Evolutionary conservation across 2,113 vertebrate genomes (phyloP).

Genomic region (Mormyrus iriodes): DNA sequence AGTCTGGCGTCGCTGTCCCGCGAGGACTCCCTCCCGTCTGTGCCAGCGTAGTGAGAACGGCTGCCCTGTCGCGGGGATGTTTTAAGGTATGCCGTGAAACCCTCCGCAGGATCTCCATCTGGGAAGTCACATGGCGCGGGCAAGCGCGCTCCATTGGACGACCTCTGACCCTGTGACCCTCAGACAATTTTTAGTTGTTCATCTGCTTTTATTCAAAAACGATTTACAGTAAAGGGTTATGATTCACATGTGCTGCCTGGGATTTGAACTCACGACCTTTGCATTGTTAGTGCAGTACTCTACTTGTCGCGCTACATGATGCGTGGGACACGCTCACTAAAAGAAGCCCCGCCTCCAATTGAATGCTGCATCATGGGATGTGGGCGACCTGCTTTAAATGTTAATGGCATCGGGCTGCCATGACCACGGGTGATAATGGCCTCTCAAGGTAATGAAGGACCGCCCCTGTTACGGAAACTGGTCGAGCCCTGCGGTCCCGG

Average conservation of each 20-base stretch:
- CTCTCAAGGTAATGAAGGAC: neutral
- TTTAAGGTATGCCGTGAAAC: neutral
- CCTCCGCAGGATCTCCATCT: neutral
- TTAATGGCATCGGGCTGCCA: neutral
- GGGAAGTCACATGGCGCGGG: neutral
- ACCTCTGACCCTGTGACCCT: neutral
- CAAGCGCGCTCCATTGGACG: neutral
- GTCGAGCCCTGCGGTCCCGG: neutral
- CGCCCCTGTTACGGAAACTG: neutral
- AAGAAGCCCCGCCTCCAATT: neutral
- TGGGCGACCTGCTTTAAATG: neutral
- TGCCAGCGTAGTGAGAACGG: neutral
- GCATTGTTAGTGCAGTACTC: accelerated
- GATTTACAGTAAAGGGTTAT: neutral
- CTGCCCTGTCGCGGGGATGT: neutral
- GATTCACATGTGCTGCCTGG: neutral
- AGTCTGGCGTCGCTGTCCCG: neutral
- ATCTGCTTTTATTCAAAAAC: neutral
- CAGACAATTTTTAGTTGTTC: neutral
- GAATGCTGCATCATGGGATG: neutral
- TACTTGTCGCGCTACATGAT: neutral
- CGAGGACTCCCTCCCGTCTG: neutral
- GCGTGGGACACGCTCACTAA: accelerated
- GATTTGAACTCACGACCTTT: neutral
- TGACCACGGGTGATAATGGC: neutral